Evolutionary conservation across 2,113 vertebrate genomes (phyloP).

Genomic region (Xenotilapia longispinis): DNA sequence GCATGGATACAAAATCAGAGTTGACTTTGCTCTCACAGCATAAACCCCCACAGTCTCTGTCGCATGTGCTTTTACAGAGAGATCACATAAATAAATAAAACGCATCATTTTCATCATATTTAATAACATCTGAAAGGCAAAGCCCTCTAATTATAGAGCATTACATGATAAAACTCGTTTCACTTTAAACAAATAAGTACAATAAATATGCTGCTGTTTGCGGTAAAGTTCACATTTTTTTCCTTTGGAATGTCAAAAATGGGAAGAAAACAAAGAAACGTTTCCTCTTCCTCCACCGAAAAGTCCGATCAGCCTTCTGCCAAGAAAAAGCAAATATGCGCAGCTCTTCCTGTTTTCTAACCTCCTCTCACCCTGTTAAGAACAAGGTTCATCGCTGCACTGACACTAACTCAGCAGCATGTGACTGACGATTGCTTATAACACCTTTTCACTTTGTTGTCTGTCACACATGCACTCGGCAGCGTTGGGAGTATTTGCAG

Average conservation of each 20-base stretch:
- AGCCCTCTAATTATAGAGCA: neutral
- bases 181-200: neutral
- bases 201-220: neutral
- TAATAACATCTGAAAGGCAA: neutral
- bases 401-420: neutral
- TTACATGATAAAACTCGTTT: accelerated
- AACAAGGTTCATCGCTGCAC: neutral
- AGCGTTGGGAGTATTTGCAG: neutral
- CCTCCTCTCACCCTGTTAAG: neutral
- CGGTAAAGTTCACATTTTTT: neutral
- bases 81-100: neutral
- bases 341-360: neutral
- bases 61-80: neutral
- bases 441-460: neutral
- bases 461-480: neutral
- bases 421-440: neutral
- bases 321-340: neutral
- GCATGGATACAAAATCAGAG: neutral
- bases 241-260: neutral
- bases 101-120: neutral
- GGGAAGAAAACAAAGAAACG: neutral
- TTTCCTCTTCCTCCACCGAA: neutral
- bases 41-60: neutral
- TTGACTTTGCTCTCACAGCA: neutral
- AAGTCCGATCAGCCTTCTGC: neutral